Conservation (phyloP, 30 jellyfish, hydroid and myxozoan species). For the Haliclystus octoradiatus region DNA sequence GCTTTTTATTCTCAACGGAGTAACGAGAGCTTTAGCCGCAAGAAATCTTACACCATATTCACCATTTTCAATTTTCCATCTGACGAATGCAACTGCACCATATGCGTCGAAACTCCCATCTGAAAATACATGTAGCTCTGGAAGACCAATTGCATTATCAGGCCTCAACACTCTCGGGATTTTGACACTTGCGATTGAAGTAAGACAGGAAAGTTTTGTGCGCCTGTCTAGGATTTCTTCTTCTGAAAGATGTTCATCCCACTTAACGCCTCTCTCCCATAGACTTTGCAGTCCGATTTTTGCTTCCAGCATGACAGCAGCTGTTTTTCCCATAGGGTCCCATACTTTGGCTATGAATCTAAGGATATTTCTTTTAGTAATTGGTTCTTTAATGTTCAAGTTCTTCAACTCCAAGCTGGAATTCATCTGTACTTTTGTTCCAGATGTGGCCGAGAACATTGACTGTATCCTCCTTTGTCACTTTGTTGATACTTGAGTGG, state of each 20-base stretch:
- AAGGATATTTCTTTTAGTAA: not conserved
- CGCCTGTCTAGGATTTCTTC: not conserved
- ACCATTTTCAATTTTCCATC: not conserved
- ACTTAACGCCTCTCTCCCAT: slow-evolving; percentile 35
- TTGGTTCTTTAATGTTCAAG: not conserved
- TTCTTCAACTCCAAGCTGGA: not conserved
- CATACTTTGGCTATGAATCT: not conserved
- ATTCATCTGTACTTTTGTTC: slow-evolving; percentile 10
- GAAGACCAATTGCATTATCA: not conserved
- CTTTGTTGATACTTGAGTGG: not conserved
- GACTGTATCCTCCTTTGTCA: slow-evolving; percentile 6
- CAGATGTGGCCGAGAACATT: slow-evolving; percentile 30
- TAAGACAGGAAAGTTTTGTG: not conserved
- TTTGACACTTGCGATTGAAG: not conserved
- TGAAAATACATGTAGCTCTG: not conserved
- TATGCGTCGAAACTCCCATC: not conserved
- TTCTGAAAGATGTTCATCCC: slow-evolving; percentile 11
- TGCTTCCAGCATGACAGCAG: slow-evolving; percentile 17
- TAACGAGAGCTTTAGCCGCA: not conserved
- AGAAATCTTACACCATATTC: not conserved
- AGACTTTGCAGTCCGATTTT: slow-evolving; percentile 27
- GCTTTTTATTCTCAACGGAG: not conserved
- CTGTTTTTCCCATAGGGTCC: slow-evolving; percentile 4
- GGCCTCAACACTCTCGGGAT: not conserved
- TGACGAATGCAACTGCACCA: not conserved